Evolutionary conservation across 2,797 vertebrate genomes (phyloP).

Genomic region (Enteromius unitaeniatus): DNA sequence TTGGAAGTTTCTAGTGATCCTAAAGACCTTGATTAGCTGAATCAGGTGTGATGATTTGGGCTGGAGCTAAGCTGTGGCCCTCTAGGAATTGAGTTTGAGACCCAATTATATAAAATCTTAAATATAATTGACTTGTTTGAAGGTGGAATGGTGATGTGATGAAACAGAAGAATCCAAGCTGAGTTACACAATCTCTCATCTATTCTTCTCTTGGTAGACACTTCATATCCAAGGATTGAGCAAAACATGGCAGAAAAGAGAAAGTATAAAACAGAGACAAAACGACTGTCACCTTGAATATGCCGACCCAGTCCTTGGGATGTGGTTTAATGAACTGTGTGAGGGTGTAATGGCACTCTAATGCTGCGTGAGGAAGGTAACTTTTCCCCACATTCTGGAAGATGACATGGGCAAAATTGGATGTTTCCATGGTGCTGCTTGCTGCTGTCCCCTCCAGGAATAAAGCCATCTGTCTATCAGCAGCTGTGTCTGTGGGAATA

Average conservation of each 20-base stretch:
- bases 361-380: slow-evolving; percentile 93
- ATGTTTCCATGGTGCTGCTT: slow-evolving; percentile 86
- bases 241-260: slow-evolving; percentile 20
- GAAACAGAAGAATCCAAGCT: not conserved
- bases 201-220: not conserved
- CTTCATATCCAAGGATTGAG: not conserved
- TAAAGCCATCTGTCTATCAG: slow-evolving; percentile 84
- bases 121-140: not conserved
- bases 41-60: no score
- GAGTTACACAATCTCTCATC: not conserved
- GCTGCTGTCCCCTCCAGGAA: slow-evolving; percentile 84
- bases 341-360: slow-evolving; percentile 96
- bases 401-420: slow-evolving; percentile 99
- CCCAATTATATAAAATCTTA: not conserved
- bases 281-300: slow-evolving; percentile 90
- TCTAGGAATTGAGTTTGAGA: no score
- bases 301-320: slow-evolving; percentile 98
- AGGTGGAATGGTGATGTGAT: not conserved
- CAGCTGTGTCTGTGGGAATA: slow-evolving; percentile 55
- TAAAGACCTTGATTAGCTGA: no score
- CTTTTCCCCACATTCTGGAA: slow-evolving; percentile 99
- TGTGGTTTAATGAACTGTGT: slow-evolving; percentile 95
- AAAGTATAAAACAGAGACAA: not conserved
- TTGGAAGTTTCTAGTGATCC: no score
- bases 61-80: no score